Base-by-base conservation (phyloP, 2,113 vertebrate genomes). In the Terrapene triunguis region DNA sequence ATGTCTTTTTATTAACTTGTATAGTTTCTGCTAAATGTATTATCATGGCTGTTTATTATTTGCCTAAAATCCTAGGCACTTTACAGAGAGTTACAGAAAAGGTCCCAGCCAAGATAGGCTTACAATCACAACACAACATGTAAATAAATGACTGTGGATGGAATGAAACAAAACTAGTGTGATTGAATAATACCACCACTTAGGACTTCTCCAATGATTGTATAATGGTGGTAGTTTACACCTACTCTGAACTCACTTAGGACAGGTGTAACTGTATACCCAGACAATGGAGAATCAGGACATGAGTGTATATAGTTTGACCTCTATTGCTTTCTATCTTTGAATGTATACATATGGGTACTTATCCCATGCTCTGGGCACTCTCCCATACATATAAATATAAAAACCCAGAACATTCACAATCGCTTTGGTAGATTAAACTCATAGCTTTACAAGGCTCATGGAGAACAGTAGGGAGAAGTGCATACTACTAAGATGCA, bases 401-500 rank as follows among this genome's bases (percentile, higher is more conserved):
- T 8, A 80, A 84, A 89, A 14, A 79, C 6, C 35, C 82, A 83
- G 84, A 29, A 84, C 3, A 94, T 7, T 14, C 44, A 74, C 4
- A 10, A 65, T 89, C n/a, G 48, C 78, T 95, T 91, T 88, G 25
- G 92, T 53, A 85, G 44, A 82, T 80, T 88, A 96, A 96, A 96
- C 44, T 84, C 53, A 85, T 87, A 89, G 74, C 92, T 97, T 96
- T 94, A 97, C 88, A 94, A 97, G 53, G 62, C 88, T 94, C 92
- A 94, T 94, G 96, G 96, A 96, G 89, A 97, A 94, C 11, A 85
- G 55, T 80, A 91, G 14, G 8, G 27, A 89, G 78, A 96, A 97
- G 62, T 81, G 82, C 82, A 84, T 89, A 11, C 10, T 96, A 95
- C 94, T 94, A 95, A 94, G 74, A 78, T 51, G 87, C 38, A 89